These are phyloP conservation scores for Squalus acanthias DNA, from an alignment of 2,797 vertebrate species.

Conservation along the genomic window DNA sequence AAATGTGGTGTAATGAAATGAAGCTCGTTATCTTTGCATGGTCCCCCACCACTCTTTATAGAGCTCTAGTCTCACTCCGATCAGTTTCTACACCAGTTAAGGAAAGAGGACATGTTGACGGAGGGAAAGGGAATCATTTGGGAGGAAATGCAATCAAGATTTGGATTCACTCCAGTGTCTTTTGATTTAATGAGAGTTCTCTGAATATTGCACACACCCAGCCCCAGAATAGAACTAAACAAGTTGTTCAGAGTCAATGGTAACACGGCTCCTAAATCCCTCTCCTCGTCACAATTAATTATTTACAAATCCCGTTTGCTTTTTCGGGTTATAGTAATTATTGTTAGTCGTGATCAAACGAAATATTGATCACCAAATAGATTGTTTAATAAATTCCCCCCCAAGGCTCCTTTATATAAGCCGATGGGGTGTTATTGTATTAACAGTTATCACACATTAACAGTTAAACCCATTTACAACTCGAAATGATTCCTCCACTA, in stretches of 20 bases:
- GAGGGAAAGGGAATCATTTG: not conserved
- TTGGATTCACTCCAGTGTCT: no score
- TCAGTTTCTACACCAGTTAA: not conserved
- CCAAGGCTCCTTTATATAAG: no score
- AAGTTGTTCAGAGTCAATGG: not conserved
- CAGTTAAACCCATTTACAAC: not conserved
- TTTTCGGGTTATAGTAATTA: not conserved
- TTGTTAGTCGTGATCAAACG: no score
- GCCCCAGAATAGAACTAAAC: not conserved
- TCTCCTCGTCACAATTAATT: not conserved
- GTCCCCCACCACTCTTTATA: no score
- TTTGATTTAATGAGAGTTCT: not conserved
- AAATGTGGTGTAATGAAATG: no score
- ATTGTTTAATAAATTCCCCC: no score
- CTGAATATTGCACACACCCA: not conserved
- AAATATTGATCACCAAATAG: no score
- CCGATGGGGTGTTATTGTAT: no score
- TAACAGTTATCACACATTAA: no score
- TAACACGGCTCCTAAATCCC: no score
- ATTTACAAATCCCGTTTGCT: no score
- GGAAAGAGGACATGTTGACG: no score
- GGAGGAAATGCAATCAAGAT: not conserved
- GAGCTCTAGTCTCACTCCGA: not conserved
- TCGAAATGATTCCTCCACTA: not conserved
- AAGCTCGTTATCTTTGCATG: not conserved